Evolutionary conservation across 2,797 vertebrate species (phyloP), one percentile per base, ranked within the genome.

Genomic region (Peromyscus eremicus): DNA sequence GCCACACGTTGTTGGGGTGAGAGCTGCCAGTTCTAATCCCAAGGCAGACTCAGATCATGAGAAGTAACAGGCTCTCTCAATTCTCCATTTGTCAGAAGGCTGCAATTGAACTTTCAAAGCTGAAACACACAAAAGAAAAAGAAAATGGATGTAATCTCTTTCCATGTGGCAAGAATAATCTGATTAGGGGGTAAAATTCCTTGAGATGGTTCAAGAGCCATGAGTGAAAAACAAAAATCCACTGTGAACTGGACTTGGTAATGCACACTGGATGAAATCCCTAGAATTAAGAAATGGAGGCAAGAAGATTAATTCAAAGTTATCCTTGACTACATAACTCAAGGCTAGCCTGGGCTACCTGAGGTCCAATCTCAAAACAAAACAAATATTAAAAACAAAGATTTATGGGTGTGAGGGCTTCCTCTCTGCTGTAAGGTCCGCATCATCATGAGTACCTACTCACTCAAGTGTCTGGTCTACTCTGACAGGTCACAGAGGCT

Each of bases 401-500:
- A n/a, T 1, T 14, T 11, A 0, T 5, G 1, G 7, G 23, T 16
- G 1, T 14, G 7, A 17, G 2, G 32, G 1, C 2, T 73, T 11
- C 12, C 60, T 82, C 21, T 7, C 29, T n/a, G 64, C 94, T 93
- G 25, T 32, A 64, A 3, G 55, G 80, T 7, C 75, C 14, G 5
- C 5, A 8, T 71, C 43, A 43, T 49, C 12, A 17, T 6, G 32
- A 7, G 0, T 4, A 0, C 49, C 16, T 12, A 66, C 68, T 82
- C 43, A 27, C 68, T 43, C 25, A 27, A 27, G 3, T 76, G 71
- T 92, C 16, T 0, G 4, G 29, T 75, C 43, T n/a, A 86, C 97
- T 34, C 96, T 97, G 5, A 87, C 98, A 99, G 99, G 99, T 96
- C 99, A 99, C 83, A 99, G 98, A 81, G 99, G 99, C 5, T 99